Conservation (phyloP, 1,140 invertebrate genomes). For the Saccostrea glomerata region DNA sequence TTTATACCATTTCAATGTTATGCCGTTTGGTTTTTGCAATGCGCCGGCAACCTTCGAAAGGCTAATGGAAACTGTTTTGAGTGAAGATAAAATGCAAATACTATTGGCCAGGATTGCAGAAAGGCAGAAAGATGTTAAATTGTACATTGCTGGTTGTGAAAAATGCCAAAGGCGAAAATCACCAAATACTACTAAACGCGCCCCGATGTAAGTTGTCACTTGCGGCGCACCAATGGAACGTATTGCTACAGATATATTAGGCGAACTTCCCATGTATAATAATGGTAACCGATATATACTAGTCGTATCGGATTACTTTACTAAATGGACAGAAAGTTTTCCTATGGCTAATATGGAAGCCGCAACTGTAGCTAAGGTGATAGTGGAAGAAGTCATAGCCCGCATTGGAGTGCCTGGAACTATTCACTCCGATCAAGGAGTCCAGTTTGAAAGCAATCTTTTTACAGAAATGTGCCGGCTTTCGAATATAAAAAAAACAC, state of each 20-base stretch:
- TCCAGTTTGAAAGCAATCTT: no score
- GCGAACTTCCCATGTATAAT: background rate
- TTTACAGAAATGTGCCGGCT: no score
- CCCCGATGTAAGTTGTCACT: slow-evolving; percentile 1
- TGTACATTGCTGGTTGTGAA: slow-evolving; percentile 22
- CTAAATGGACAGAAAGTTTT: no score
- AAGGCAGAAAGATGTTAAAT: slow-evolving; percentile 23
- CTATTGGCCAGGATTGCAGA: slow-evolving; percentile 31
- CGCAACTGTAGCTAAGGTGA: no score
- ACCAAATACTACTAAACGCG: background rate
- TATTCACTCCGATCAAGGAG: no score
- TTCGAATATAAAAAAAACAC: no score
- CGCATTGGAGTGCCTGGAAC: no score
- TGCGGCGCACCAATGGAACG: slow-evolving; percentile 27
- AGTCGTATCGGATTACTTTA: no score
- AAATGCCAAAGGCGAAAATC: background rate
- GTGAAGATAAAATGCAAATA: background rate
- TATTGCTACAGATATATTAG: slow-evolving; percentile 32
- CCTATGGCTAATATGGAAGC: no score
- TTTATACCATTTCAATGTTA: slow-evolving; percentile 24
- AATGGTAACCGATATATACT: background rate
- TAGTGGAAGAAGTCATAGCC: no score
- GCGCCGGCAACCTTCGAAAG: slow-evolving; percentile 60
- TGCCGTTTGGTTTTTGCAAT: slow-evolving; percentile 64
- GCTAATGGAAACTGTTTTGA: slow-evolving; percentile 61